Percentiles rank a stretch among this genome's conserved stretches.
Conservation (phyloP, 2,797 vertebrate species). For the Urosaurus nigricauda region DNA sequence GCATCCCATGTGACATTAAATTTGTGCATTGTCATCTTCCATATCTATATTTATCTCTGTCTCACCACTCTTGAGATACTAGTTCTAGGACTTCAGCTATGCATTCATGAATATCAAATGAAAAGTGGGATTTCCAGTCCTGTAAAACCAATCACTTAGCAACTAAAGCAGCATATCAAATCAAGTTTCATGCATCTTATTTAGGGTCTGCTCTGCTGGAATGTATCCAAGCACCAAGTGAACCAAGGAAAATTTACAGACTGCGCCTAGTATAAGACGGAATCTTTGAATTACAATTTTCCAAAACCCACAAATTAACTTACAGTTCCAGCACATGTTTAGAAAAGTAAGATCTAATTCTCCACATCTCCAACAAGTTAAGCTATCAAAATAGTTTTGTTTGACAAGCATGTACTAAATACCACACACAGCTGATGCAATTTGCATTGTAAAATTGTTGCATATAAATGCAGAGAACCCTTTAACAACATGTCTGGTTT, state of each 20-base stretch:
- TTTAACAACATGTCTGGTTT: neutral
- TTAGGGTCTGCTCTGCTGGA: neutral
- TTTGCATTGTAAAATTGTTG: neutral
- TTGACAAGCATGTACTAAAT: neutral
- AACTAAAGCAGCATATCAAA: neutral
- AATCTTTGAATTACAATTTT: neutral
- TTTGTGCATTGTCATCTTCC: neutral
- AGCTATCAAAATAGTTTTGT: neutral
- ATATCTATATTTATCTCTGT: neutral
- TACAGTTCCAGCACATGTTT: neutral
- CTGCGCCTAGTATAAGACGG: neutral
- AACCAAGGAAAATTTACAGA: constrained; percentile 10
- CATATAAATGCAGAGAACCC: neutral
- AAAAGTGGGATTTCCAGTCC: neutral
- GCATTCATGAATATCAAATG: neutral
- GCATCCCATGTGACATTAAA: neutral
- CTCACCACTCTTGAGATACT: neutral
- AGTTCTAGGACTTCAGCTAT: neutral
- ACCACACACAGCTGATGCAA: neutral
- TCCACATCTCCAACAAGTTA: neutral
- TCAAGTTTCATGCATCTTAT: neutral
- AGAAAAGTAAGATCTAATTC: neutral
- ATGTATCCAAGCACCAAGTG: neutral
- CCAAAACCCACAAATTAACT: neutral
- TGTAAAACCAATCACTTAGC: neutral